Base-by-base conservation (phyloP, 2,797 vertebrate genomes). In the Betta splendens region DNA sequence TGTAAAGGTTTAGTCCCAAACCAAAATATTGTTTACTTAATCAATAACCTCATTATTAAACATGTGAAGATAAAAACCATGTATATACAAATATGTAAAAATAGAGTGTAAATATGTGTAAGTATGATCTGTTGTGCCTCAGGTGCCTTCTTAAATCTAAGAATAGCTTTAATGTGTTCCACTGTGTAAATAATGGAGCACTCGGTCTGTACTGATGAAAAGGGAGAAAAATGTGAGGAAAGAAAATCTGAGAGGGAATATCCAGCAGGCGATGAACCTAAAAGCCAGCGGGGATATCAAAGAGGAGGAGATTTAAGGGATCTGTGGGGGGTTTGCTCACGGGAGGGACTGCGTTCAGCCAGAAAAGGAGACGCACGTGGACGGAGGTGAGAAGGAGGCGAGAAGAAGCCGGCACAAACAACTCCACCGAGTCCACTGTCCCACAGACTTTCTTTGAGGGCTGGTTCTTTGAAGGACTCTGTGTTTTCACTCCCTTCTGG, bases 251-350 rank as follows among this genome's bases (percentile, higher is more conserved):
- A 29, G 29, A 52, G 9, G 47, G 17, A 21, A 2, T 40, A 46
- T 57, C 38, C 29, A 28, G 44, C n/a, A 39, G 44, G 44, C 13
- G 29, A 20, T 58, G 28, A 65, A 55, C 43, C 33, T 22, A 5
- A 5, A 15, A 62, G 51, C 43, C 47, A 63, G 40, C 37, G 18
- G 54, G 39, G 36, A 66, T 59, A 64, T 21, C 39, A 46, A 56
- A 72, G 43, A 60, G 55, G 35, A 44, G 38, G 40, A 51, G 67
- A 64, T 49, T 64, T 46, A 25, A 61, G 37, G 33, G 57, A 55
- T 66, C 42, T 37, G 21, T 50, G 6, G 11, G 9, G 32, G 25
- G 17, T n/a, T 44, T 75, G 25, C 54, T 59, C 45, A 1, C 21
- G 47, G 66, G 39, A 38, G 18, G 7, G 17, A 42, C 13, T 20